phyloP scores from a whole-genome alignment of 2,888 invertebrate genomes.

The Carcina quercana region DNA sequence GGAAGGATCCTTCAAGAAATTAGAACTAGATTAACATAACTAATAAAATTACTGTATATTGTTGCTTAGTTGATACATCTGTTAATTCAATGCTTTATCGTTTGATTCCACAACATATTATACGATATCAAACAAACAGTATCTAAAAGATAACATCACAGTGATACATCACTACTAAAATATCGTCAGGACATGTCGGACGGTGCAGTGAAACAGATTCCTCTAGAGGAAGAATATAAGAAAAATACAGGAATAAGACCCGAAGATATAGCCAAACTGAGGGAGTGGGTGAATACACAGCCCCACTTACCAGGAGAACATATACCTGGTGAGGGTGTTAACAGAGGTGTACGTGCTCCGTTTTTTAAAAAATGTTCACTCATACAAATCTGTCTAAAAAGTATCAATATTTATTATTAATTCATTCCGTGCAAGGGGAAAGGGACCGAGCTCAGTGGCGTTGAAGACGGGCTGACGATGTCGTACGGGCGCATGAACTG shows the following conservation, averaged over 20 bases:
- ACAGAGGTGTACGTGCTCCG: too few species aligned
- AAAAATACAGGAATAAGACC: constrained; percentile 76
- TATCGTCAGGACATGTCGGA: too few species aligned
- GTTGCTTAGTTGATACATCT: background rate
- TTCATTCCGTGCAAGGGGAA: too few species aligned
- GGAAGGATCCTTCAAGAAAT: constrained; percentile 81
- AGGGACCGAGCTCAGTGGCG: too few species aligned
- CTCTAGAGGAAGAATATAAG: constrained; percentile 71
- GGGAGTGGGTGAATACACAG: constrained; percentile 80
- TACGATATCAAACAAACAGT: background rate
- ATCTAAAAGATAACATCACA: too few species aligned
- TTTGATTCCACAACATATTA: background rate
- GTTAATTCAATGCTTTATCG: background rate
- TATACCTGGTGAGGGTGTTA: constrained; percentile 56
- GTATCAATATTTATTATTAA: too few species aligned
- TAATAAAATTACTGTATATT: too few species aligned
- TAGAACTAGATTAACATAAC: constrained; percentile 80
- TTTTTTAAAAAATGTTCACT: too few species aligned
- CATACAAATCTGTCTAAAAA: too few species aligned
- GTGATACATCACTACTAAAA: too few species aligned
- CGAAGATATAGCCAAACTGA: constrained; percentile 74
- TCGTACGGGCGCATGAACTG: too few species aligned
- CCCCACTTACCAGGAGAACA: constrained; percentile 77
- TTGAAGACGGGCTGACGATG: too few species aligned
- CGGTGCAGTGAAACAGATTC: constrained; percentile 21